Conservation (phyloP, 2,797 vertebrate species). For the Pangasius larnaudii region DNA sequence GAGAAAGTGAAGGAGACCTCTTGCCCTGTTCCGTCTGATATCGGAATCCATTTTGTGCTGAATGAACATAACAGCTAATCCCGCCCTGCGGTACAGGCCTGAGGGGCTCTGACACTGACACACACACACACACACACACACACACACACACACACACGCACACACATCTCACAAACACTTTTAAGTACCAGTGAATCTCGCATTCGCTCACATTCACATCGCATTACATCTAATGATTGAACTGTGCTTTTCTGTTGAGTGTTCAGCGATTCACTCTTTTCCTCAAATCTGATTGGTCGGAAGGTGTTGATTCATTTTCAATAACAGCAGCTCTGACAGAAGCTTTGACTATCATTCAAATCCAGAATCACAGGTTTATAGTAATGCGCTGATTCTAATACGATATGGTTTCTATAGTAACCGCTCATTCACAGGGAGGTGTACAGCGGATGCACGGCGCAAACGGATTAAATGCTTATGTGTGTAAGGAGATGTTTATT, state of each 20-base stretch:
- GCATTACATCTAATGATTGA: constrained; percentile 18
- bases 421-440: neutral
- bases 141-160: constrained; percentile 41
- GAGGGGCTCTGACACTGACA: constrained; percentile 61
- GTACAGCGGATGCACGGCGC: neutral
- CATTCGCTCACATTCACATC: neutral
- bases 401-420: neutral
- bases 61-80: constrained; percentile 77
- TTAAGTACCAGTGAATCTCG: constrained; percentile 12
- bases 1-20: constrained; percentile 47
- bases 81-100: constrained; percentile 72
- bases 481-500: neutral
- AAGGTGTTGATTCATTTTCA: neutral
- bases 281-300: neutral
- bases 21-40: constrained; percentile 60
- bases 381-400: neutral
- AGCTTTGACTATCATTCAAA: neutral
- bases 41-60: constrained; percentile 69
- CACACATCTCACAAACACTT: constrained; percentile 19
- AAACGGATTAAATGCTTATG: neutral
- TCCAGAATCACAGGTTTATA: neutral
- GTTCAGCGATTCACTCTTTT: neutral
- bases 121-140: constrained; percentile 39
- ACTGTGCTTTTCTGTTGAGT: neutral
- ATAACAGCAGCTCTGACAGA: neutral